Evolutionary conservation across 1,140 invertebrate genomes (phyloP), one percentile per base, ranked within the genome.

Genomic region (Chelonus insularis): DNA sequence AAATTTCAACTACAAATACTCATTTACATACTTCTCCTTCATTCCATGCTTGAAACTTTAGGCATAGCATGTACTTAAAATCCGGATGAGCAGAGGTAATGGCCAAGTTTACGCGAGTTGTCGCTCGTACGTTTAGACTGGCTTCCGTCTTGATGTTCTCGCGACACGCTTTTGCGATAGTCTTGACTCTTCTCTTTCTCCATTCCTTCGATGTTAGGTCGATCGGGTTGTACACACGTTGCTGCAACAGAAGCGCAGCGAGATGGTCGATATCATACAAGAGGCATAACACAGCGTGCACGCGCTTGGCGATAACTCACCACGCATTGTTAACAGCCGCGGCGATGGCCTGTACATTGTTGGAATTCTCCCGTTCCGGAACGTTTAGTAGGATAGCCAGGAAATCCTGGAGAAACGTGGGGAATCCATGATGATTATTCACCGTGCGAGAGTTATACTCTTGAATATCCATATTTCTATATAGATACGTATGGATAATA

Each of bases 251-350:
- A 29, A 18, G 20, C 20, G 57, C 8, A 20, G 51, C 16, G 36
- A 36, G 51, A 55, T 55, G 51, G 51, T 55, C 51, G 51, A 55
- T 55, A 55, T 55, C 51, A n/a, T 39, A 29, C 34, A 37, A 14
- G 20, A 36, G 57, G 41, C 21, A 8, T 18, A 57, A 8, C 32
- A 36, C 29, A 50, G 36, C 45, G 54, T 57, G 54, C 52, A 57
- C 60, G 52, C 60, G 51, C 62, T 29, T 52, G 62, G 62, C 57
- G 62, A 63, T 63, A 63, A 63, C 57, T 63, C 62, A 63, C 62
- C 39, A 52, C 56, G 62, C 62, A 63, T 63, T 63, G 62, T 63
- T 63, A 63, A 63, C 61, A 63, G 54, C 55, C 45, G 37, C 37
- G 54, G 61, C 61, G 61, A 63, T 63, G 43, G 54, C 48, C 61